Evolutionary conservation across 2,888 invertebrate species (phyloP).

Genomic region (Euplexia lucipara): DNA sequence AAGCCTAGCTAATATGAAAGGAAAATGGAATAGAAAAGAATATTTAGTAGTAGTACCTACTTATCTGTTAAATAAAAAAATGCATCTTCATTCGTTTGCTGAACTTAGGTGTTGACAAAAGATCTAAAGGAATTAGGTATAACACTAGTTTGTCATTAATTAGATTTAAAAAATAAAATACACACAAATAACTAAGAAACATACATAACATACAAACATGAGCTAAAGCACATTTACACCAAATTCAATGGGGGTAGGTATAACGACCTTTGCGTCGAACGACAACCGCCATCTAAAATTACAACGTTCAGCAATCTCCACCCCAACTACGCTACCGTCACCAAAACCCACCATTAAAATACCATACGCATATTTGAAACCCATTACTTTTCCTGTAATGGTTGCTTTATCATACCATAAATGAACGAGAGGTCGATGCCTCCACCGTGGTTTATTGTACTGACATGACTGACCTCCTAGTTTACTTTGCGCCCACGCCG

Average conservation of each 20-base stretch:
- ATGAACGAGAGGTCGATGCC: constrained; percentile 65
- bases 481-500: constrained; percentile 78
- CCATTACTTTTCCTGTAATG: constrained; percentile 63
- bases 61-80: no score
- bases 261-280: neutral
- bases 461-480: constrained; percentile 74
- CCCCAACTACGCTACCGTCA: constrained; percentile 27
- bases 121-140: no score
- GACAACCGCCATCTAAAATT: neutral
- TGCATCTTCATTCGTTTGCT: no score
- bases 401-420: constrained; percentile 58
- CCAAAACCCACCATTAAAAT: constrained; percentile 48
- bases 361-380: constrained; percentile 52
- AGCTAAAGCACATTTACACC: no score
- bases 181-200: no score
- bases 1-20: no score
- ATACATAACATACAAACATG: no score
- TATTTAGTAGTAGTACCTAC: no score
- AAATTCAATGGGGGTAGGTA: neutral
- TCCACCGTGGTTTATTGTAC: constrained; percentile 64
- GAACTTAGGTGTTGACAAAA: no score
- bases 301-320: constrained; percentile 1
- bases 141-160: no score
- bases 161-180: no score
- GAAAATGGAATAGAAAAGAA: no score